Percentiles rank a stretch among this genome's conserved stretches.
phyloP scores from a whole-genome alignment of 2,113 vertebrate species.

The Gila orcuttii region DNA sequence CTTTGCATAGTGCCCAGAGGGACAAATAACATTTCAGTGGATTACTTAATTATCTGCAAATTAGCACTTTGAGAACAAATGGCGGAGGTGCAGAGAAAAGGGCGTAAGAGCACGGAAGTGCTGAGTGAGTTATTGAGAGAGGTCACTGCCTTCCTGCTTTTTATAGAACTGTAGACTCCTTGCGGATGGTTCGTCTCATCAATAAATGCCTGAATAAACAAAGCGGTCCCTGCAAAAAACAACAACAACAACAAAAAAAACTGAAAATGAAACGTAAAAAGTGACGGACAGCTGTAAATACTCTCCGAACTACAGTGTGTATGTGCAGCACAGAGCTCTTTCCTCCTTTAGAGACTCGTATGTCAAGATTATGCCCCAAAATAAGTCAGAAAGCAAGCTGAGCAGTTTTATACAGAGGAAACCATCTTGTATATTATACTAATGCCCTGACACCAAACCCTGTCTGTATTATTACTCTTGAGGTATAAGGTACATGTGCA shows the following conservation, averaged over 20 bases:
- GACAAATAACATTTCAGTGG: constrained; percentile 73
- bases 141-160: constrained; percentile 31
- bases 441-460: constrained; percentile 49
- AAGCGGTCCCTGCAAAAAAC: neutral
- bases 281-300: neutral
- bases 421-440: constrained; percentile 44
- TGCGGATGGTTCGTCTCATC: neutral
- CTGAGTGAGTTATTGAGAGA: constrained; percentile 41
- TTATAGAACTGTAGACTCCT: constrained; percentile 25
- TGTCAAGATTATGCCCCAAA: constrained; percentile 14
- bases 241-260: neutral
- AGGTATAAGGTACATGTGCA: constrained; percentile 30
- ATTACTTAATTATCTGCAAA: constrained; percentile 83
- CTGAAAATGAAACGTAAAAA: neutral
- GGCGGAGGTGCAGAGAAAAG: constrained; percentile 64
- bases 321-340: neutral
- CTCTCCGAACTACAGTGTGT: neutral
- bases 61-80: constrained; percentile 75
- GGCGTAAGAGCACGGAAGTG: neutral
- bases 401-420: constrained; percentile 32
- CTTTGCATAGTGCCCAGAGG: constrained; percentile 67
- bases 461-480: constrained; percentile 41
- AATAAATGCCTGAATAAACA: neutral
- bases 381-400: constrained; percentile 41
- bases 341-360: neutral